These are phyloP conservation scores for Ambastaia sidthimunki DNA, from an alignment of 2,797 vertebrate species.

Conservation along the genomic window DNA sequence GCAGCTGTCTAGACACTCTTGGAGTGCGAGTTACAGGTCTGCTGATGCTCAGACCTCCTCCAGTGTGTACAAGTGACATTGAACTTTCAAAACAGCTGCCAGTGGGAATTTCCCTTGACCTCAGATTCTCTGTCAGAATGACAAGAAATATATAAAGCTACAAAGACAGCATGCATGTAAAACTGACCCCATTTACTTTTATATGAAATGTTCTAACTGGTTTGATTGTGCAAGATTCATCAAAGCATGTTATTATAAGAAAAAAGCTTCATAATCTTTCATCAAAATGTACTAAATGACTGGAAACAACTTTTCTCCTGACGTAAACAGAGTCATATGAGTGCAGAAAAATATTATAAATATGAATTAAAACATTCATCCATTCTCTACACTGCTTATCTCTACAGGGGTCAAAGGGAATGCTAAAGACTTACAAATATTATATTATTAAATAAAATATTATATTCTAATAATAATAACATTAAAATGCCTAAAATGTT, in stretches of 20 bases:
- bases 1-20: conserved; percentile 44
- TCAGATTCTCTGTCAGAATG: neutral
- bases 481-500: no score
- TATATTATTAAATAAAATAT: no score
- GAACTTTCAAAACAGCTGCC: conserved; percentile 17
- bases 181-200: neutral
- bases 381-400: no score
- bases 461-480: no score
- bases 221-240: neutral
- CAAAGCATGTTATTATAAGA: neutral
- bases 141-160: neutral
- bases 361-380: no score
- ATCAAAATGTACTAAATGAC: neutral
- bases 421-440: no score
- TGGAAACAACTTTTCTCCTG: neutral
- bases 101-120: neutral
- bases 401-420: no score
- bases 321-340: neutral
- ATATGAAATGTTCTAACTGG: neutral
- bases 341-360: no score
- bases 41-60: neutral
- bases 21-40: conserved; percentile 31
- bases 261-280: neutral
- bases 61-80: conserved; percentile 2
- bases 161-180: no score